Percentiles rank a stretch among this genome's conserved stretches.
Conservation (phyloP, 2,797 vertebrate genomes). For the Numenius phaeopus region DNA sequence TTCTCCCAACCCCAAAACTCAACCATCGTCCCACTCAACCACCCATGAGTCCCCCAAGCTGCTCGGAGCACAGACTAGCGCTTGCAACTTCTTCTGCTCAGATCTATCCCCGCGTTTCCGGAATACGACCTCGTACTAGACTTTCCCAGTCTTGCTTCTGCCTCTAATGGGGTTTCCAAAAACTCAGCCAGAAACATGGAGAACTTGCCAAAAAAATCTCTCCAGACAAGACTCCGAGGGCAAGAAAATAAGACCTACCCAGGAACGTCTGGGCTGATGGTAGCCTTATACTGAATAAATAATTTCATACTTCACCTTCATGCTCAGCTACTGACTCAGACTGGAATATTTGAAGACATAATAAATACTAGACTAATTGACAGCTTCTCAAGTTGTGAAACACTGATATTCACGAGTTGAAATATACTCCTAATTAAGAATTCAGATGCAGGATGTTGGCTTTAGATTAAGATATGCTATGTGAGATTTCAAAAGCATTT, state of each 20-base stretch:
- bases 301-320: neutral
- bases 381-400: neutral
- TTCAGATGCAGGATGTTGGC: neutral
- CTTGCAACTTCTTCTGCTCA: too few relatives aligned
- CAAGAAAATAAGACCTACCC: slow-evolving; percentile 7
- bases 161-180: neutral
- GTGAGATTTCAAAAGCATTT: neutral
- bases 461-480: neutral
- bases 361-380: slow-evolving; percentile 46
- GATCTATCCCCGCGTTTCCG: neutral
- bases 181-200: neutral
- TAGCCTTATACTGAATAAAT: slow-evolving; percentile 32
- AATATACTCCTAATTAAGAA: neutral
- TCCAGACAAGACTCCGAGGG: neutral
- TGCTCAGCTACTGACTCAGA: neutral
- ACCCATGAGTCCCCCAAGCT: rapidly evolving
- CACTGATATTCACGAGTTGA: neutral
- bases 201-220: slow-evolving; percentile 3
- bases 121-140: neutral
- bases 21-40: neutral
- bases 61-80: neutral
- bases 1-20: neutral
- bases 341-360: slow-evolving; percentile 10
- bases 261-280: neutral
- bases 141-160: neutral